A percentile compares a stretch with the other conserved stretches of the same genome.
phyloP scores from a whole-genome alignment of 2,113 vertebrate species.

The Nannospalax galili region DNA sequence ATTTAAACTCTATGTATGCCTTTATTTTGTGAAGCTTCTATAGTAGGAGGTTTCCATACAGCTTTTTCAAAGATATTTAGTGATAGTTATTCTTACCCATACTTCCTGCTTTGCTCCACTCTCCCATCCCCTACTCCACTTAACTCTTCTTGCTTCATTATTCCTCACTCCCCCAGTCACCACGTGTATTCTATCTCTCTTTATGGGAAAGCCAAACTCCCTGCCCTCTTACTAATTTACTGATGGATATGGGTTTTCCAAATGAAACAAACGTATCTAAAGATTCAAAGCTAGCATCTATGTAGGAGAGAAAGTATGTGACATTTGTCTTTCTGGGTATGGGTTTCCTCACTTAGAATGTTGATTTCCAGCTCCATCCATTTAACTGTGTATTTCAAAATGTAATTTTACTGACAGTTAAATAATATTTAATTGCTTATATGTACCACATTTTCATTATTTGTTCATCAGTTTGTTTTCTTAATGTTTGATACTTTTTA shows the following conservation, averaged over 20 bases:
- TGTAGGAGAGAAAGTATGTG: neutral
- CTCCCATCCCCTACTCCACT: neutral
- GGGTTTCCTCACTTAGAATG: neutral
- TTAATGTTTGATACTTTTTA: neutral
- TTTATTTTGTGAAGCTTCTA: neutral
- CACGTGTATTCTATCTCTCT: neutral
- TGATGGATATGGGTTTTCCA: neutral
- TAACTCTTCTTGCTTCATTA: neutral
- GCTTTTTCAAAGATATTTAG: neutral
- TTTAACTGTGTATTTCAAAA: neutral
- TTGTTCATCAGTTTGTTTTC: neutral
- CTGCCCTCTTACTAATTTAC: neutral
- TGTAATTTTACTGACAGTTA: neutral
- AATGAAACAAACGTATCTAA: neutral
- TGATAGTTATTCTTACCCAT: neutral
- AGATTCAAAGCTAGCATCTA: neutral
- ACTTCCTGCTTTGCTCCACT: neutral
- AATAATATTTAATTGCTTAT: neutral
- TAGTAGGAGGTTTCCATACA: neutral
- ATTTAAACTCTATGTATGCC: neutral
- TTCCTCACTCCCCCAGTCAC: neutral
- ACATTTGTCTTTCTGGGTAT: neutral
- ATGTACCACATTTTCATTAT: neutral
- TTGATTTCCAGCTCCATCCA: neutral
- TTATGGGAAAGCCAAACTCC: neutral